Conservation (phyloP, 2,888 invertebrate genomes). For the Cybosia mesomella region DNA sequence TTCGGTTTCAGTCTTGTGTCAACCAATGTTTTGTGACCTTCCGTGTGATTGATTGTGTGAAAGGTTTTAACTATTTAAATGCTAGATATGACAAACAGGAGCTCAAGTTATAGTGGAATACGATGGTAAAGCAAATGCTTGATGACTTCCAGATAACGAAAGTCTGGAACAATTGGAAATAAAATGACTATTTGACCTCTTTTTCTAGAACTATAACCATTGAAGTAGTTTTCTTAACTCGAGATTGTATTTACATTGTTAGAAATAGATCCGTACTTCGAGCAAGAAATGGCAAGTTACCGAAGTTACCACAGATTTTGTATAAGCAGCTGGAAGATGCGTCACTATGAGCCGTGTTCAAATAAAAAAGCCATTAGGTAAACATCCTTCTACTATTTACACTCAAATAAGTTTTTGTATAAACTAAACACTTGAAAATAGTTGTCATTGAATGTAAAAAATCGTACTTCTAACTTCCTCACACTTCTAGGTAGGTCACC, state of each 20-base stretch:
- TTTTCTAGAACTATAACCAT: neutral
- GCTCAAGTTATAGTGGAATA: constrained; percentile 60
- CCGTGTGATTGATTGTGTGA: constrained; percentile 36
- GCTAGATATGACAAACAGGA: constrained; percentile 20
- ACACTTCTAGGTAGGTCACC: neutral
- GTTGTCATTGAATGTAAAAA: neutral
- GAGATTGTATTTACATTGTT: neutral
- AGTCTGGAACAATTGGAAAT: constrained; percentile 62
- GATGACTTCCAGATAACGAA: constrained; percentile 33
- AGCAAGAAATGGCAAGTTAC: neutral
- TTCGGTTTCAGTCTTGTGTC: constrained; percentile 53
- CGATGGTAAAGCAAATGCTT: constrained; percentile 56
- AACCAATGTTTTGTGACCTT: constrained; percentile 62
- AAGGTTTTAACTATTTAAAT: neutral
- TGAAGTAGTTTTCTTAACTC: neutral
- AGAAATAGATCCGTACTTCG: neutral
- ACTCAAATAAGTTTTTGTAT: neutral
- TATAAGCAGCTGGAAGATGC: neutral
- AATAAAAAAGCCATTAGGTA: neutral
- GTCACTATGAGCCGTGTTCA: neutral
- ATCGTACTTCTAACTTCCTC: neutral
- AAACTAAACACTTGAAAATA: neutral
- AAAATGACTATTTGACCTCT: constrained; percentile 42
- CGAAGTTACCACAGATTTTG: neutral
- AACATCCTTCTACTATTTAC: neutral